Evolutionary conservation across 2,113 vertebrate genomes (phyloP).

Genomic region (Genyomyrus donnyi): DNA sequence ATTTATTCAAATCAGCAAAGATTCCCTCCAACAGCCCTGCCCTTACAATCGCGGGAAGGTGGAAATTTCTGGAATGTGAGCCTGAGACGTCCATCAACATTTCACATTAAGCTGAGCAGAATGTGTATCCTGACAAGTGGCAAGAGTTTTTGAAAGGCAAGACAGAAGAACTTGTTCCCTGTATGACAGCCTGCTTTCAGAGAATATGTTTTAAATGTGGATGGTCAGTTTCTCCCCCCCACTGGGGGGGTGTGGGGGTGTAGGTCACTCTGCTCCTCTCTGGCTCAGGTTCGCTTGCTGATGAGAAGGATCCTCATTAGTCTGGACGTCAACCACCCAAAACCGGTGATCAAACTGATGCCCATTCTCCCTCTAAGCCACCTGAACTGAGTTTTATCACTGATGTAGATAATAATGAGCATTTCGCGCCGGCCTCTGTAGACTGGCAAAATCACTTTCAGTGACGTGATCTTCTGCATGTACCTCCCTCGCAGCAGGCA

Average conservation of each 20-base stretch:
- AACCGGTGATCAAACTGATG: neutral
- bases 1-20: conserved; percentile 28
- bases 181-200: neutral
- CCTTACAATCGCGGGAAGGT: conserved; percentile 32
- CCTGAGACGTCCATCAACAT: neutral
- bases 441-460: neutral
- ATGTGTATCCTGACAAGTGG: neutral
- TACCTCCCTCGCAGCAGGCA: neutral
- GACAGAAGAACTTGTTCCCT: neutral
- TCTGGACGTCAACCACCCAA: neutral
- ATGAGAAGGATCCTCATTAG: neutral
- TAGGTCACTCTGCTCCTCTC: neutral
- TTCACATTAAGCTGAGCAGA: neutral
- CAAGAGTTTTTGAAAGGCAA: neutral
- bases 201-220: neutral
- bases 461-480: neutral
- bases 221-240: neutral
- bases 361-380: neutral
- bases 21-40: conserved; percentile 23
- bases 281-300: neutral
- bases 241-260: neutral
- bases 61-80: neutral
- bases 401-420: neutral
- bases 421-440: neutral
- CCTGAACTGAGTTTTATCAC: neutral